These are phyloP conservation scores for Chirona hameri DNA, from an alignment of 2,888 invertebrate species.

Conservation along the genomic window DNA sequence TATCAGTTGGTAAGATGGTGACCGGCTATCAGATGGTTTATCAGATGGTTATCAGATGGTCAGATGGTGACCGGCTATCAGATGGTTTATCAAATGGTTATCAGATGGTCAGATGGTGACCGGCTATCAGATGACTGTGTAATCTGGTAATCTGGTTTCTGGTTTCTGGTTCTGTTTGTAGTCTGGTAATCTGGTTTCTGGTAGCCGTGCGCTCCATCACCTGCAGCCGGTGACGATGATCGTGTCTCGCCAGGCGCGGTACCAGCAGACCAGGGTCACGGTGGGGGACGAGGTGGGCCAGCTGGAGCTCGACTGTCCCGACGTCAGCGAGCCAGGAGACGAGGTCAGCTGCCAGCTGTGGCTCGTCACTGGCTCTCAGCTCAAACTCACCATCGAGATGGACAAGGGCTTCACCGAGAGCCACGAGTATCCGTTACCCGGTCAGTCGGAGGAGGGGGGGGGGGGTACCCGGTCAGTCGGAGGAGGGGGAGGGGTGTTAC, in stretches of 20 bases:
- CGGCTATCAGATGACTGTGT: too few species aligned
- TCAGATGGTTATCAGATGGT: too few species aligned
- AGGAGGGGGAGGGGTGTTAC: neutral
- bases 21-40: too few species aligned
- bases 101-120: too few species aligned
- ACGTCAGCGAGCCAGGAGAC: neutral
- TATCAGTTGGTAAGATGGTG: too few species aligned
- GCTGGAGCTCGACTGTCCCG: neutral
- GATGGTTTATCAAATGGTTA: too few species aligned
- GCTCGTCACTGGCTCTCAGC: neutral
- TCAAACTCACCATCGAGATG: neutral
- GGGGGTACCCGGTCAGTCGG: too few species aligned
- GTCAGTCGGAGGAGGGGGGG: neutral
- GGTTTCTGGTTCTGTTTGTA: too few species aligned
- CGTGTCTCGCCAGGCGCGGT: neutral
- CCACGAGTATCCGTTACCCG: neutral
- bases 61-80: too few species aligned
- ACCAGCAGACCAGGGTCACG: neutral
- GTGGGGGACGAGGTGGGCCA: neutral
- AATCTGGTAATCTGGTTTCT: neutral
- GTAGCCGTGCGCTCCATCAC: too few species aligned
- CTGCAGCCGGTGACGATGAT: too few species aligned
- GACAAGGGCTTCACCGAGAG: neutral
- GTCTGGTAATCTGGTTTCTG: too few species aligned
- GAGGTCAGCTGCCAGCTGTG: neutral